These are phyloP conservation scores for Ceratotherium simum DNA, from an alignment of 2,113 vertebrate genomes.

Conservation along the genomic window DNA sequence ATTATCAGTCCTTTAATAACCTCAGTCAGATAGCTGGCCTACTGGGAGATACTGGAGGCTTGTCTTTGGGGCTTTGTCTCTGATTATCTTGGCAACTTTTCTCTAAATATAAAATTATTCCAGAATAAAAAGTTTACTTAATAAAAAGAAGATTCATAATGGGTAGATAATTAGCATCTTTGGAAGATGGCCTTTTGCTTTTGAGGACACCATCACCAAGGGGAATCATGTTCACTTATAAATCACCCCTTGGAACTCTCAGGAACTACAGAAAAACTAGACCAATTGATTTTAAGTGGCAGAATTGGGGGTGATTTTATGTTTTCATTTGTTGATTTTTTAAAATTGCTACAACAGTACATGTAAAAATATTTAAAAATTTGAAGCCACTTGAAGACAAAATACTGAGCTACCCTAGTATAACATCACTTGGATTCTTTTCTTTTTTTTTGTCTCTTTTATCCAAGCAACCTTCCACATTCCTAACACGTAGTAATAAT, in stretches of 20 bases:
- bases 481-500: constrained; percentile 42
- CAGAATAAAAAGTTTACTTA: neutral
- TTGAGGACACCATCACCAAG: neutral
- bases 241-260: neutral
- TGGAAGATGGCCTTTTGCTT: neutral
- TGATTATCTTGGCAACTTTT: neutral
- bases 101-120: neutral
- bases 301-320: neutral
- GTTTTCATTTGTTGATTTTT: neutral
- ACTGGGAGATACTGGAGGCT: neutral
- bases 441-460: constrained; percentile 52
- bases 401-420: neutral
- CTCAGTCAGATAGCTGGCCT: neutral
- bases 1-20: neutral
- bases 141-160: neutral
- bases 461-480: constrained; percentile 59
- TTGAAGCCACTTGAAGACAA: constrained; percentile 25
- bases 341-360: neutral
- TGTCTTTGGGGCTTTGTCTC: neutral
- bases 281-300: neutral
- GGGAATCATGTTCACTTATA: neutral
- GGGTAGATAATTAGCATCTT: neutral
- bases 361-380: constrained; percentile 50
- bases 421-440: constrained; percentile 40
- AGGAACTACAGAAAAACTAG: constrained; percentile 6